A percentile compares a stretch with the other conserved stretches of the same genome.
These are phyloP conservation scores for Saxidomus purpurata DNA, from an alignment of 1,140 invertebrate genomes.

Conservation along the genomic window DNA sequence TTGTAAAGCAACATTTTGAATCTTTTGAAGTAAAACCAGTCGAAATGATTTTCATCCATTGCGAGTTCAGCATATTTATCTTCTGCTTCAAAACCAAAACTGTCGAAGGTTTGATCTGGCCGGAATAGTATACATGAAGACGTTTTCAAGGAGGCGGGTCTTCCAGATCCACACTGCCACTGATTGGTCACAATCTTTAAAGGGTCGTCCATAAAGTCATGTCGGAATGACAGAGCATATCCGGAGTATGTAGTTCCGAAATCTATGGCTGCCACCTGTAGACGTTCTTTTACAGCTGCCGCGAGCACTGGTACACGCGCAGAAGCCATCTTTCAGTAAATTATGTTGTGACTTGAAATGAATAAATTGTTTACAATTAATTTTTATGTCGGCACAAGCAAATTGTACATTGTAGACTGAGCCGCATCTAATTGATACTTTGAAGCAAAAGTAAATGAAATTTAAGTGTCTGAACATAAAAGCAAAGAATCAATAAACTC, in stretches of 20 bases:
- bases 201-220: conserved; percentile 65
- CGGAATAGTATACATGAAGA: conserved; percentile 41
- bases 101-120: conserved; percentile 27
- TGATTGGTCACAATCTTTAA: conserved; percentile 69
- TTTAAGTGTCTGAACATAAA: too few species aligned
- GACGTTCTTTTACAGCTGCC: conserved; percentile 15
- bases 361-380: too few species aligned
- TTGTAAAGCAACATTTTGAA: conserved; percentile 73
- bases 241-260: conserved; percentile 75
- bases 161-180: conserved; percentile 44
- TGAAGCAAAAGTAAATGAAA: too few species aligned
- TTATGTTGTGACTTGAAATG: too few species aligned
- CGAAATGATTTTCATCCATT: conserved; percentile 30
- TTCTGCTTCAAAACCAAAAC: conserved; percentile 68
- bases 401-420: too few species aligned
- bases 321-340: neutral
- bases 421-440: too few species aligned
- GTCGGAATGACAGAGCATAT: conserved; percentile 73
- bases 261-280: conserved; percentile 73
- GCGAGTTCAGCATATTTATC: conserved; percentile 66
- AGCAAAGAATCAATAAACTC: too few species aligned
- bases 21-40: conserved; percentile 67
- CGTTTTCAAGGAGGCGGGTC: conserved; percentile 13
- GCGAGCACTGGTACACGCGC: neutral
- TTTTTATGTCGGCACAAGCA: too few species aligned